Evolutionary conservation across 2,113 vertebrate genomes (phyloP), one percentile per base, ranked within the genome.

Genomic region (Perca flavescens): DNA sequence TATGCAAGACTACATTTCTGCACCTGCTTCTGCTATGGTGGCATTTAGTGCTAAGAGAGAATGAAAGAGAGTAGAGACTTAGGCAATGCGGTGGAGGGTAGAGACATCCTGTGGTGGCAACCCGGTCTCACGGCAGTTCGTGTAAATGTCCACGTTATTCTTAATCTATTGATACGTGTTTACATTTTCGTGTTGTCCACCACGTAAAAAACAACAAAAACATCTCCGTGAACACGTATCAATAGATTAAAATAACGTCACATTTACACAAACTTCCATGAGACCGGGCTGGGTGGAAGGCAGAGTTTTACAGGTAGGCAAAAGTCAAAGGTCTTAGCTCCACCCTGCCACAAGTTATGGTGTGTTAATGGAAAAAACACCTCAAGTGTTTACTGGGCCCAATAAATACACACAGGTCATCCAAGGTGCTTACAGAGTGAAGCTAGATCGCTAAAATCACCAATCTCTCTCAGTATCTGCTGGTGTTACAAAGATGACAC

Each of bases 21-120:
- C 52, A 56, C 40, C 63, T 50, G 19, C 54, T 74, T 82, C 31
- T 63, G 28, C 21, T 66, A 28, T n/a, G 70, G 53, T 78, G 66
- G 53, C 63, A 76, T 80, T 81, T 62, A 43, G 31, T 72, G 47
- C 56, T 28, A 43, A 43, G 57, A 71, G 61, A 71, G 50, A 57
- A 57, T 57, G 61, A 54, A 21, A 53, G 70, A 60, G 28, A 49
- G 53, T 15, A 19, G 63, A 79, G 60, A 57, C 58, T 53, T 72
- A 36, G 40, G 74, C 40, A 72, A 83, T 70, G 49, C 70, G 76
- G 74, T 89, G 82, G 22, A 34, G 31, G 47, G 67, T 84, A 36
- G 79, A 83, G 52, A 74, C 50, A 74, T 50, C 52, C 75, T 57
- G 40, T 22, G 12, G 50, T 76, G 61, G 68, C n/a, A n/a, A n/a